Evolutionary conservation across 2,888 invertebrate genomes (phyloP), one percentile per base, ranked within the genome.

Genomic region (Dryocosmus kuriphilus): DNA sequence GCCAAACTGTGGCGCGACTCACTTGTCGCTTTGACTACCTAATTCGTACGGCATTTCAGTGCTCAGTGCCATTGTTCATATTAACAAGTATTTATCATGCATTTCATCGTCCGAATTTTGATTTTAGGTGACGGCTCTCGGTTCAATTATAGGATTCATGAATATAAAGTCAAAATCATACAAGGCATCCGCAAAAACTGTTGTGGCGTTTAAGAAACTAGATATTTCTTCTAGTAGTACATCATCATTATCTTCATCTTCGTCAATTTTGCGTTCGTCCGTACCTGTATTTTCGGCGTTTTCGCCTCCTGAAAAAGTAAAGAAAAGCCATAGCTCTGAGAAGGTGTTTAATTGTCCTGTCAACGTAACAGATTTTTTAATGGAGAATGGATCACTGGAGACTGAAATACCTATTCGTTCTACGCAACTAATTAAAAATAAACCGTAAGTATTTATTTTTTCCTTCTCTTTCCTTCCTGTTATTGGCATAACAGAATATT

Each of bases 121-220:
- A 60, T 86, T 86, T 75, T 77, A 91, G 91, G 82, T 87, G 57
- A 80, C 85, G 24, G 60, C 85, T 32, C 83, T 90, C 60, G 83
- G 86, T 57, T 77, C 84, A 74, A 81, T 88, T 30, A 85, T 89
- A 79, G 88, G 86, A 41, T 78, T 90, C 32, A 77, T 86, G 46
- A 91, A 87, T 82, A 41, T 89, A 32, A 87, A 81, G 76, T 81
- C 85, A 19, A 83, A 81, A 63, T 81, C 82, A 1, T 55, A 75
- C 77, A 85, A 78, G 75, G 80, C 78, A 74, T 22, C 76, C 77
- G 57, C 35, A 60, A 46, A 79, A 84, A 80, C 61, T 82, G 73
- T 82, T 61, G 75, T 89, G n/a, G 80, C 88, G 5, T 89, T 91
- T 27, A 91, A 91, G 80, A 91, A 89, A 83, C 83, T 91, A n/a